Evolutionary conservation across 2,797 vertebrate genomes (phyloP).

Genomic region (Cuculus canorus): DNA sequence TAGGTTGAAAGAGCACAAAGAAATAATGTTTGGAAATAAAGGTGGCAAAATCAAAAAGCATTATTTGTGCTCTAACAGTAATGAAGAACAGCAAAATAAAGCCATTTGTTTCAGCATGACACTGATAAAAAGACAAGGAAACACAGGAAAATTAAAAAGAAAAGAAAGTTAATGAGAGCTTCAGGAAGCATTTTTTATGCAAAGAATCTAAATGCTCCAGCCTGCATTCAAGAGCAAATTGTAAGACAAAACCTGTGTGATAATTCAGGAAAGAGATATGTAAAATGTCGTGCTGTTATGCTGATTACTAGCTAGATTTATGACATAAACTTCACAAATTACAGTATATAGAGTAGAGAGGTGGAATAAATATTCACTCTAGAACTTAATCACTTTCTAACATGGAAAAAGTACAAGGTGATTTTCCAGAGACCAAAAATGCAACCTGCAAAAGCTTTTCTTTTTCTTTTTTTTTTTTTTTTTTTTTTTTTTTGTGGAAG

Average conservation of each 20-base stretch:
- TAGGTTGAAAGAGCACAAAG: neutral
- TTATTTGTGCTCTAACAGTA: neutral
- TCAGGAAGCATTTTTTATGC: slow-evolving; percentile 3
- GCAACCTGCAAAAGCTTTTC: neutral
- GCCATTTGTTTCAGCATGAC: neutral
- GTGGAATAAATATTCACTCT: neutral
- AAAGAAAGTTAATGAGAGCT: slow-evolving; percentile 7
- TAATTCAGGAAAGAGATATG: slow-evolving; percentile 23
- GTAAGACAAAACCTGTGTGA: slow-evolving; percentile 19
- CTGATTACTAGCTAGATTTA: slow-evolving; percentile 29
- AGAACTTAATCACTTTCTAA: slow-evolving; percentile 24
- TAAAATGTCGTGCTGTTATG: neutral
- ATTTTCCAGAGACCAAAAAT: neutral
- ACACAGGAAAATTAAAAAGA: neutral
- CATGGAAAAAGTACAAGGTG: neutral
- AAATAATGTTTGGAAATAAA: neutral
- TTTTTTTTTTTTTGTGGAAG: neutral
- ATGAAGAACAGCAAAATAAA: neutral
- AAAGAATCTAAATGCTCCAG: neutral
- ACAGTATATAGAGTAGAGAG: neutral
- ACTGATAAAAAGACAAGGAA: slow-evolving; percentile 16
- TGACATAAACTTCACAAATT: slow-evolving; percentile 30
- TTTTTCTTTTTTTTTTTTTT: neutral
- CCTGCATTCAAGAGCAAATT: neutral
- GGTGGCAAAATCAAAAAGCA: neutral